These are phyloP conservation scores for Candidula unifasciata DNA, from an alignment of 2,888 invertebrate species.

Conservation along the genomic window DNA sequence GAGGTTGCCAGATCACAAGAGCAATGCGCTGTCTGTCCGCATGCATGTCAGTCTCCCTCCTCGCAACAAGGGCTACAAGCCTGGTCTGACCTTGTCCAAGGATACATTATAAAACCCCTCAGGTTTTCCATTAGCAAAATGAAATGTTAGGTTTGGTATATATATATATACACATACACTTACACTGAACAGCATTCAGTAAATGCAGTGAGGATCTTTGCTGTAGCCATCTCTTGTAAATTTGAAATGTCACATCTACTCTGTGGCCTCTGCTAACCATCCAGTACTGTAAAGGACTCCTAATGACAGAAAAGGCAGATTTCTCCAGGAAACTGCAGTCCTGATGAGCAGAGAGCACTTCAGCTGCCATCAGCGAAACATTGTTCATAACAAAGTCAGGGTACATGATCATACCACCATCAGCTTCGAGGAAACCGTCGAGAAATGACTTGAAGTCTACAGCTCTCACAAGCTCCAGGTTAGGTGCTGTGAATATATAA, in stretches of 20 bases:
- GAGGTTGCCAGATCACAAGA: too few relatives aligned
- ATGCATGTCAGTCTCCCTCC: too few relatives aligned
- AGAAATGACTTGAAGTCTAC: constrained; percentile 32
- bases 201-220: constrained; percentile 1
- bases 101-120: too few relatives aligned
- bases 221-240: constrained; percentile 26
- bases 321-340: background rate
- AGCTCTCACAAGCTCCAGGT: constrained; percentile 20
- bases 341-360: constrained; percentile 3
- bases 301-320: constrained; percentile 18
- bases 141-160: too few relatives aligned
- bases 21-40: too few relatives aligned
- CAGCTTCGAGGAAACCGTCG: constrained; percentile 33
- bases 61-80: too few relatives aligned
- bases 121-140: too few relatives aligned
- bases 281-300: constrained; percentile 37
- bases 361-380: constrained; percentile 43
- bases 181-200: constrained; percentile 35
- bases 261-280: constrained; percentile 43
- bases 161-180: constrained; percentile 3
- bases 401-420: constrained; percentile 21
- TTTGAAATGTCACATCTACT: constrained; percentile 30
- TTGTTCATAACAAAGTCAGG: constrained; percentile 49
- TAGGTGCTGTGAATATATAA: constrained; percentile 31
- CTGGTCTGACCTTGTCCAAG: too few relatives aligned